Evolutionary conservation across 2,888 invertebrate genomes (phyloP).

Genomic region (Muschampia plurimacula): DNA sequence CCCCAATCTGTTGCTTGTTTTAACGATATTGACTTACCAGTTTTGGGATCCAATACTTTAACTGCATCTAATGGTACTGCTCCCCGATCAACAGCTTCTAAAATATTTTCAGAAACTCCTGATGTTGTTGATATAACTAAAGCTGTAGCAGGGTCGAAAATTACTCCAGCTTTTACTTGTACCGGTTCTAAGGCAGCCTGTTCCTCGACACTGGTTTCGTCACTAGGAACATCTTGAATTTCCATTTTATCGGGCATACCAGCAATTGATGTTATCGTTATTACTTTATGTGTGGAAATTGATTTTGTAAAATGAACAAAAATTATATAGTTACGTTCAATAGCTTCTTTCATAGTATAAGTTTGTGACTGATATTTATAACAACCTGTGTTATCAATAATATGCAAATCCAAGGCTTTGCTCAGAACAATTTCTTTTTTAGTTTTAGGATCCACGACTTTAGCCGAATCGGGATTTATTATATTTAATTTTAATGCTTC

Average conservation of each 20-base stretch:
- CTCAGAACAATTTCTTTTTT: constrained; percentile 88
- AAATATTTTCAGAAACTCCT: constrained; percentile 89
- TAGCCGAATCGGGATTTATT: constrained; percentile 93
- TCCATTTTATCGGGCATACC: constrained; percentile 91
- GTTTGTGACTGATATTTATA: constrained; percentile 85
- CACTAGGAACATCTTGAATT: constrained; percentile 68
- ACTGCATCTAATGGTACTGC: constrained; percentile 89
- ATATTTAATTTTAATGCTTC: constrained; percentile 95
- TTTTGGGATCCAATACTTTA: constrained; percentile 89
- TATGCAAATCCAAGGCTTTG: constrained; percentile 91
- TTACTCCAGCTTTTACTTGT: constrained; percentile 89
- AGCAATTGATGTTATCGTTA: constrained; percentile 90
- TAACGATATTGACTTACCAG: constrained; percentile 88
- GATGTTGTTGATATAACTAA: constrained; percentile 90
- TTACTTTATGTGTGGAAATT: constrained; percentile 84
- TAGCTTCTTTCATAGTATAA: constrained; percentile 91
- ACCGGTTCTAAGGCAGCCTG: constrained; percentile 87
- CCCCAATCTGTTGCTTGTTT: constrained; percentile 92
- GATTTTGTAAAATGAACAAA: constrained; percentile 83
- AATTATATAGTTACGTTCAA: constrained; percentile 87
- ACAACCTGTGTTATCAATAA: constrained; percentile 92
- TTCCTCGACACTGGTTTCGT: constrained; percentile 58
- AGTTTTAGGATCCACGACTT: constrained; percentile 91
- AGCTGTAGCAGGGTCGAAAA: constrained; percentile 92
- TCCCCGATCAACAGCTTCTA: constrained; percentile 92